phyloP scores from a whole-genome alignment of 2,797 vertebrate species.

The Artibeus lituratus region DNA sequence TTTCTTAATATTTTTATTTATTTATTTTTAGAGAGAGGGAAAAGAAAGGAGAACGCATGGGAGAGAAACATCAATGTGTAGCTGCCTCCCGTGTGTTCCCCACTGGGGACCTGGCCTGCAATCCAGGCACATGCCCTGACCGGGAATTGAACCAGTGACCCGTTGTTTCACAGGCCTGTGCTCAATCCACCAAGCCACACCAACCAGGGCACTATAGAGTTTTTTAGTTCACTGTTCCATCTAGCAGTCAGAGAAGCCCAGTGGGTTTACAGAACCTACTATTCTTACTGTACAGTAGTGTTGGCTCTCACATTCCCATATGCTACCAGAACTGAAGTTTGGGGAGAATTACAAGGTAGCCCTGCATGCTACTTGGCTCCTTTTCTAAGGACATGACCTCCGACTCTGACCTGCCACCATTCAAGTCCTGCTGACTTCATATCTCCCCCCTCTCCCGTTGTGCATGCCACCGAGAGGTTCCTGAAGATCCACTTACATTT shows the following conservation, averaged over 20 bases:
- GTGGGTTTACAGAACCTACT: background rate
- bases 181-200: no score
- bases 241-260: background rate
- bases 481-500: constrained; percentile 88
- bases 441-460: background rate
- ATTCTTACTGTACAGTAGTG: background rate
- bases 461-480: accelerated
- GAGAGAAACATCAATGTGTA: no score
- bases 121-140: no score
- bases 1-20: no score
- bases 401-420: background rate
- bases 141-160: no score
- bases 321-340: background rate
- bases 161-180: no score
- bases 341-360: background rate
- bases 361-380: background rate
- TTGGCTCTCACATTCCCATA: background rate
- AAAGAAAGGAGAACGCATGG: no score
- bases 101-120: no score
- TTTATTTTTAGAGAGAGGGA: no score
- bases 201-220: background rate
- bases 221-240: background rate
- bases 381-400: background rate
- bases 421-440: background rate
- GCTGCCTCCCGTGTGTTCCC: no score